A percentile compares a stretch with the other conserved stretches of the same genome.
phyloP scores from a whole-genome alignment of 2,113 vertebrate species.

The Anoplopoma fimbria region DNA sequence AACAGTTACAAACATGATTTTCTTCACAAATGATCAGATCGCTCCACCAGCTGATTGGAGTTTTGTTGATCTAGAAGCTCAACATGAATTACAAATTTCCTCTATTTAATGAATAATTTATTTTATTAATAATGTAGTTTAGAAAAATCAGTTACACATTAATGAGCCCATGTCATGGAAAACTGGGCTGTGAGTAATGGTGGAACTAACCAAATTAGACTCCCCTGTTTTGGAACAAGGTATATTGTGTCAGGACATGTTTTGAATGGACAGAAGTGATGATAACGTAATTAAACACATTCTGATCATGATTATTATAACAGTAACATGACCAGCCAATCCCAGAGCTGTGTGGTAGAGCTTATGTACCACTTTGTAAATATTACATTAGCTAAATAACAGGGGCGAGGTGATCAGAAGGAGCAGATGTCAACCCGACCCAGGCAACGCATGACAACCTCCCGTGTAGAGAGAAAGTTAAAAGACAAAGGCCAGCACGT shows the following conservation, averaged over 20 bases:
- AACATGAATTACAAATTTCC: background rate
- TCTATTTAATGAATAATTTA: background rate
- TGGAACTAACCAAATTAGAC: background rate
- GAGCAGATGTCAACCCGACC: no score
- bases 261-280: background rate
- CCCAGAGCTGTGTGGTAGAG: background rate
- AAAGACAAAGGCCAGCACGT: background rate
- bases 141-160: background rate
- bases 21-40: no score
- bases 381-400: background rate
- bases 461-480: background rate
- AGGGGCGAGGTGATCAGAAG: background rate
- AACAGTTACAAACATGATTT: background rate
- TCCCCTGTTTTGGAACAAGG: background rate
- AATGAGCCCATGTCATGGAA: background rate
- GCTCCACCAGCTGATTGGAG: background rate
- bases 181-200: background rate
- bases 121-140: background rate
- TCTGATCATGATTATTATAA: background rate
- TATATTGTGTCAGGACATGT: background rate
- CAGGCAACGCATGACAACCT: no score
- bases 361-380: background rate
- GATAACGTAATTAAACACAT: background rate
- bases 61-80: background rate
- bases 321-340: background rate